Conservation (phyloP, 2,797 vertebrate genomes). For the Anniella stebbinsi region DNA sequence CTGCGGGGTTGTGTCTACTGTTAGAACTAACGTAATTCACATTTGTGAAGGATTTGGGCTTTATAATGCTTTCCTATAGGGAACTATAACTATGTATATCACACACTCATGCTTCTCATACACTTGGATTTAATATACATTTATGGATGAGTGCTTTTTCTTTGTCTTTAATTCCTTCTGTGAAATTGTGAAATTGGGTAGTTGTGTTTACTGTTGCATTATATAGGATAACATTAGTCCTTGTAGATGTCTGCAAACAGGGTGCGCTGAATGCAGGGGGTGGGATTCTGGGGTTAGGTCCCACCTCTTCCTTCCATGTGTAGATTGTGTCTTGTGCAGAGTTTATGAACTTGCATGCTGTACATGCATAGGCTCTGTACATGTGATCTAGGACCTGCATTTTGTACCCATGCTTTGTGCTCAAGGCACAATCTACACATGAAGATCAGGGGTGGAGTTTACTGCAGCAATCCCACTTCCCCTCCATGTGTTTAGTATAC, state of each 20-base stretch:
- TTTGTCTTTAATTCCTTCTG: background rate
- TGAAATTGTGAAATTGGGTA: background rate
- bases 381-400: background rate
- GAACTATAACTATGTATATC: conserved; percentile 33
- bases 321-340: background rate
- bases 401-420: background rate
- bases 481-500: background rate
- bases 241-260: background rate
- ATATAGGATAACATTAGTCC: no score
- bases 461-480: background rate
- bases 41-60: conserved; percentile 38
- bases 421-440: background rate
- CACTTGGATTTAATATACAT: conserved; percentile 28
- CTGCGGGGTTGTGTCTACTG: conserved; percentile 39
- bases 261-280: background rate
- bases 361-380: background rate
- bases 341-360: background rate
- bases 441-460: background rate
- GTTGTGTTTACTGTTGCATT: background rate
- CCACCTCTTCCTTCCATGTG: background rate
- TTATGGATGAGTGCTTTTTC: background rate
- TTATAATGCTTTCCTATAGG: background rate
- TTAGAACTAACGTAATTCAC: conserved; percentile 26
- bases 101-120: conserved; percentile 12
- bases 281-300: background rate